These are phyloP conservation scores for Echinometra lucunter DNA, from an alignment of 53 echinoderm and acorn worm species.

Conservation along the genomic window DNA sequence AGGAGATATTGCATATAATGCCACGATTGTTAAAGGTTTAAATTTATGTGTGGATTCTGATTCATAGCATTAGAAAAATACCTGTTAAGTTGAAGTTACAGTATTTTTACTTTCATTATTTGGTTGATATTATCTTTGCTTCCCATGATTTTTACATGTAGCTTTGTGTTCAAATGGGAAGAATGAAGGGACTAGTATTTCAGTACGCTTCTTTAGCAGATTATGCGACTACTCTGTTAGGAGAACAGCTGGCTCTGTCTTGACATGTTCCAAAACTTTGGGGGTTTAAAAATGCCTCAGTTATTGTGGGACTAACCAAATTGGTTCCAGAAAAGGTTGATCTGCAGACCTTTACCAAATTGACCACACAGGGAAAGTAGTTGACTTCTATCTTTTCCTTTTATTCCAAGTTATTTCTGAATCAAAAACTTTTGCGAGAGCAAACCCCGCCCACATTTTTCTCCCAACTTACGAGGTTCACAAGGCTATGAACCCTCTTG, in stretches of 20 bases:
- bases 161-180: too few relatives aligned
- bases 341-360: background rate
- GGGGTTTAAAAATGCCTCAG: slow-evolving; percentile 47
- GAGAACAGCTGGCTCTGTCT: slow-evolving; percentile 35
- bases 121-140: too few relatives aligned
- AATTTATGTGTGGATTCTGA: too few relatives aligned
- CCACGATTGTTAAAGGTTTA: too few relatives aligned
- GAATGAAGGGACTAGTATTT: too few relatives aligned
- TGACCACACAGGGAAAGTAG: slow-evolving; percentile 37
- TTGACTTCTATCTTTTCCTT: background rate
- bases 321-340: slow-evolving; percentile 46
- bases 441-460: background rate
- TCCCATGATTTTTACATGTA: too few relatives aligned
- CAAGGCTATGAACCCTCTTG: slow-evolving; percentile 26
- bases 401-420: background rate
- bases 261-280: slow-evolving; percentile 42
- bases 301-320: slow-evolving; percentile 48
- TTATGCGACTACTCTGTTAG: background rate
- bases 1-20: background rate
- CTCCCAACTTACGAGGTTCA: slow-evolving; percentile 1
- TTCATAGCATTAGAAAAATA: too few relatives aligned
- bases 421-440: background rate
- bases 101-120: too few relatives aligned
- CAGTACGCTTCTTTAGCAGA: too few relatives aligned
- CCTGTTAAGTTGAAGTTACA: too few relatives aligned